Conservation (phyloP, 2,888 invertebrate genomes). For the Oligia latruncula region DNA sequence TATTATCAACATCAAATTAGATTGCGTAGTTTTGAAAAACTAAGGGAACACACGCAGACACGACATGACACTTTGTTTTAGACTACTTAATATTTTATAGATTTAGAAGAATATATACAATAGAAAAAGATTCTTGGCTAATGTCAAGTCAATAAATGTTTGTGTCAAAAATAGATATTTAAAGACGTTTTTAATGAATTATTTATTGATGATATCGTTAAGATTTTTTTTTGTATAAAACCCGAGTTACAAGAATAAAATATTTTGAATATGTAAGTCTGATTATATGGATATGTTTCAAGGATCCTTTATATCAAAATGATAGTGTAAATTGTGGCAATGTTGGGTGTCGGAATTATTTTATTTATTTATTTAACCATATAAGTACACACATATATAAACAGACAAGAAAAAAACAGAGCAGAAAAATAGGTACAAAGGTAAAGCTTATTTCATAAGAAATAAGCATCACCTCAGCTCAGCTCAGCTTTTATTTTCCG, state of each 20-base stretch:
- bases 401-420: too few species aligned
- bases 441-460: too few species aligned
- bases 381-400: too few species aligned
- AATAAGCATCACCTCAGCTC: too few species aligned
- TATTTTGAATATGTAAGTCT: background rate
- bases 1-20: too few species aligned
- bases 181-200: background rate
- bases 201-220: slow-evolving; percentile 20
- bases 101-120: slow-evolving; percentile 1
- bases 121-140: background rate
- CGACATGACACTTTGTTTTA: background rate
- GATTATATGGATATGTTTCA: background rate
- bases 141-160: background rate
- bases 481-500: background rate
- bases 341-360: background rate
- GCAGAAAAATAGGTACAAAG: too few species aligned
- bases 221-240: background rate
- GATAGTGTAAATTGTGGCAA: background rate
- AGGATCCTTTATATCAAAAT: background rate
- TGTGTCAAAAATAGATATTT: background rate
- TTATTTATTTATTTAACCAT: too few species aligned
- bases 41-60: background rate
- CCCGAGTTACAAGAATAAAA: background rate
- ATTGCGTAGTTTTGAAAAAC: background rate
- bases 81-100: background rate